phyloP scores from a whole-genome alignment of 2,888 invertebrate species.

The Drosophila nigritarsus region DNA sequence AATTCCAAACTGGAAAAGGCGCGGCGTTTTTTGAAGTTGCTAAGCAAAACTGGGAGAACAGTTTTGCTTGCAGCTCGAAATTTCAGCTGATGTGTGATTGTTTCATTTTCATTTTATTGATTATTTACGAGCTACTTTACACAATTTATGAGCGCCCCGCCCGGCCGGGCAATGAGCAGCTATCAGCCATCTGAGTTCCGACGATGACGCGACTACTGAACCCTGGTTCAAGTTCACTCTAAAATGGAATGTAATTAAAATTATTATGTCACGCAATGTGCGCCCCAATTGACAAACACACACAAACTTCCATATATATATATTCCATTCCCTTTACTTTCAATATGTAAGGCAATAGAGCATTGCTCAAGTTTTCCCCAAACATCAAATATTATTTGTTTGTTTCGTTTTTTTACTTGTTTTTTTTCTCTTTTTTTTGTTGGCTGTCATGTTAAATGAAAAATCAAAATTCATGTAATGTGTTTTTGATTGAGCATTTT shows the following conservation, averaged over 20 bases:
- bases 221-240: constrained; percentile 72
- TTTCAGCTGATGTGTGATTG: constrained; percentile 11
- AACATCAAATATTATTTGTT: constrained; percentile 21
- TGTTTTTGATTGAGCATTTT: constrained; percentile 73
- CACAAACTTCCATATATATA: neutral
- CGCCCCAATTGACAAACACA: constrained; percentile 42
- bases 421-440: neutral
- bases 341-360: constrained; percentile 23
- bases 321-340: neutral
- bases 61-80: neutral
- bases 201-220: constrained; percentile 54
- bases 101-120: constrained; percentile 44
- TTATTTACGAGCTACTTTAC: constrained; percentile 50
- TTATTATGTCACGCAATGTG: constrained; percentile 70
- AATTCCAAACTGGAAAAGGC: constrained; percentile 14
- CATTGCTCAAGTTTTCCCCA: constrained; percentile 32
- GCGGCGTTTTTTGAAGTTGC: neutral
- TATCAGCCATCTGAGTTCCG: constrained; percentile 29
- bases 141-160: constrained; percentile 26
- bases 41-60: neutral
- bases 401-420: too few species aligned
- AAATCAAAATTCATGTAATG: constrained; percentile 74
- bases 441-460: constrained; percentile 18
- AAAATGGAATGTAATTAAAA: constrained; percentile 69
- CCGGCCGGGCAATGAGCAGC: constrained; percentile 1